Percentiles rank a stretch among this genome's conserved stretches.
These are phyloP conservation scores for Axis porcinus DNA, from an alignment of 2,113 vertebrate genomes.

Conservation along the genomic window DNA sequence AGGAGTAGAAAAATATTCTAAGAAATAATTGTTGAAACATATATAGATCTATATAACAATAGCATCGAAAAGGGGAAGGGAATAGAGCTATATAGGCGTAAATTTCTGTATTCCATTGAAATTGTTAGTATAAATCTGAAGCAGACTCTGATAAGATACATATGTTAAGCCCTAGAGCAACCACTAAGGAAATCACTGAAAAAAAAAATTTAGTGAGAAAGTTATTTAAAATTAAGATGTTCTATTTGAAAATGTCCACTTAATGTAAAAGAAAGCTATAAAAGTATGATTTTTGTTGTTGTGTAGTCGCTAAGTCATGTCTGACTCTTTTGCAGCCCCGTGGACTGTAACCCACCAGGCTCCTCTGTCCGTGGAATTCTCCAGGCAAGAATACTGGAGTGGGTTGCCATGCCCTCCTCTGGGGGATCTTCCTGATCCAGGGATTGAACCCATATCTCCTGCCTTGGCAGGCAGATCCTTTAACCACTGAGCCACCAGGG, in stretches of 20 bases:
- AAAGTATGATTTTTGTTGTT: not conserved
- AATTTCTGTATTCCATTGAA: not conserved
- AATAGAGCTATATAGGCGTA: not conserved
- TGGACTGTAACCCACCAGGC: not conserved
- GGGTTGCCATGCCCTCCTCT: not conserved
- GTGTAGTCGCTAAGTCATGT: not conserved
- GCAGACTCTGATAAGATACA: not conserved
- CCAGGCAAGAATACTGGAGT: not conserved
- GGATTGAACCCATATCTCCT: not conserved
- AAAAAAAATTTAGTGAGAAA: not conserved
- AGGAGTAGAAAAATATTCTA: not conserved
- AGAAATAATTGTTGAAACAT: not conserved
- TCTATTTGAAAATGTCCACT: not conserved
- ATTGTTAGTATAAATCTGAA: not conserved
- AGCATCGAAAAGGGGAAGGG: not conserved
- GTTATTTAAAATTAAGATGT: not conserved
- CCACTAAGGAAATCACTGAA: not conserved
- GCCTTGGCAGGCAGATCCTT: not conserved
- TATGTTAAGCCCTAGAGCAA: not conserved
- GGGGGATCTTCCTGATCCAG: not conserved
- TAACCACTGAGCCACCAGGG: not conserved
- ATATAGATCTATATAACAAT: not conserved
- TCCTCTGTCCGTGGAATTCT: not conserved
- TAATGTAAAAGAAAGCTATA: not conserved
- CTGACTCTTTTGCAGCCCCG: not conserved